These are phyloP conservation scores for Diachrysia chrysitis DNA, from an alignment of 2,888 invertebrate species.

Conservation along the genomic window DNA sequence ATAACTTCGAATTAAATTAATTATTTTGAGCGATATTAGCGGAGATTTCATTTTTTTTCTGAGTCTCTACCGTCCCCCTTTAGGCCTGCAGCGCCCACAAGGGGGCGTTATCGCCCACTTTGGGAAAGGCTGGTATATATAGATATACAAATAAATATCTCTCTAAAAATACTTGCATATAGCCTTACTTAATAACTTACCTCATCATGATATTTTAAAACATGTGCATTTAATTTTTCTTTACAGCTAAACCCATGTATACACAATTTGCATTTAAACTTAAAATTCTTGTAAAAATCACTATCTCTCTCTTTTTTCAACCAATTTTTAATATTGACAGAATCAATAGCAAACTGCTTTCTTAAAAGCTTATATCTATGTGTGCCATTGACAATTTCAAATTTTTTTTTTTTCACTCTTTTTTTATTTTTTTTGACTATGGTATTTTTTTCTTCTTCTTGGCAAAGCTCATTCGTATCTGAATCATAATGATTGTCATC, in stretches of 20 bases:
- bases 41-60: too few species aligned
- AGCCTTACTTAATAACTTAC: slow-evolving; percentile 22
- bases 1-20: too few species aligned
- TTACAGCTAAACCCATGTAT: slow-evolving; percentile 31
- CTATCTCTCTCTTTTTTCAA: slow-evolving; percentile 31
- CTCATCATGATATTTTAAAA: slow-evolving; percentile 32
- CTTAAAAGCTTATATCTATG: slow-evolving; percentile 33
- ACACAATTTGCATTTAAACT: slow-evolving; percentile 39
- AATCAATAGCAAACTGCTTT: slow-evolving; percentile 35
- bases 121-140: too few species aligned
- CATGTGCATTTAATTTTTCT: slow-evolving; percentile 28
- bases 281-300: slow-evolving; percentile 35
- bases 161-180: too few species aligned
- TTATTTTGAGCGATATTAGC: too few species aligned
- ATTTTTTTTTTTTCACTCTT: slow-evolving; percentile 29
- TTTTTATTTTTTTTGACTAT: slow-evolving; percentile 2
- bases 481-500: slow-evolving; percentile 17
- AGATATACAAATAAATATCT: too few species aligned
- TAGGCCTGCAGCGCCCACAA: too few species aligned
- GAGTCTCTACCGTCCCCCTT: too few species aligned
- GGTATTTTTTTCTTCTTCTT: slow-evolving; percentile 34
- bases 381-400: slow-evolving; percentile 38
- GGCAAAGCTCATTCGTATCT: neutral
- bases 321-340: slow-evolving; percentile 25
- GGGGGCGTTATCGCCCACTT: too few species aligned